Evolutionary conservation across 2,888 invertebrate species (phyloP), one percentile per base, ranked within the genome.

Genomic region (Plagiodera versicolora): DNA sequence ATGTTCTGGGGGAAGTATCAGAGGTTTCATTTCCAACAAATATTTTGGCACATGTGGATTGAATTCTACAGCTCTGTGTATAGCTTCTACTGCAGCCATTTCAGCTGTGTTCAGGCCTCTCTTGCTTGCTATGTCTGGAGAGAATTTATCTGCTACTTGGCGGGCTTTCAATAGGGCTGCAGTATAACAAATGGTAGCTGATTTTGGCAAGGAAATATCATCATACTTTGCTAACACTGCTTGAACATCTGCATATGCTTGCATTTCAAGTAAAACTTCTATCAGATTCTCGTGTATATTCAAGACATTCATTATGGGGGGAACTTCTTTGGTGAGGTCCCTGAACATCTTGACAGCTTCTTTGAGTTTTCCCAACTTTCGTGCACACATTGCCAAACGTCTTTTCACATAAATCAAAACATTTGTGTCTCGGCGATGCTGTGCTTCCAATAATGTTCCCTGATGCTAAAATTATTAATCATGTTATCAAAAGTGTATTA

Each of bases 41-140:
- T 97, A 97, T 83, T 95, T 95, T 57, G 97, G 95, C 75, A 97
- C 98, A 83, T 97, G 95, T 60, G 98, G 97, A 85, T 98, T 98
- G 81, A 95, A 98, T 80, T 96, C 97, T 49, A 98, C 95, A 9
- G 98, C 98, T 75, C 95, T 84, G 76, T 97, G 96, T 72, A 95
- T 94, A 0, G 94, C 94, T 81, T 96, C 95, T 0, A 95, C 92
- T 1, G 97, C 97, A 69, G 90, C 89, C 88, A 92, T 90, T 80
- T 97, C 97, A 14, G 94, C 92, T 16, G 91, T 87, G 61, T 89
- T 91, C 59, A 94, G 81, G 2, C 94, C 94, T 72, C 92, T 82
- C 81, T 92, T 92, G 69, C 90, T 90, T 32, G 91, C 92, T 67
- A 91, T 86, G 75, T 94, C 94, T 2, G 91, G 90, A 48, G 90